Base-by-base conservation (phyloP, 2,888 invertebrate species). In the Caenorhabditis sp. region DNA sequence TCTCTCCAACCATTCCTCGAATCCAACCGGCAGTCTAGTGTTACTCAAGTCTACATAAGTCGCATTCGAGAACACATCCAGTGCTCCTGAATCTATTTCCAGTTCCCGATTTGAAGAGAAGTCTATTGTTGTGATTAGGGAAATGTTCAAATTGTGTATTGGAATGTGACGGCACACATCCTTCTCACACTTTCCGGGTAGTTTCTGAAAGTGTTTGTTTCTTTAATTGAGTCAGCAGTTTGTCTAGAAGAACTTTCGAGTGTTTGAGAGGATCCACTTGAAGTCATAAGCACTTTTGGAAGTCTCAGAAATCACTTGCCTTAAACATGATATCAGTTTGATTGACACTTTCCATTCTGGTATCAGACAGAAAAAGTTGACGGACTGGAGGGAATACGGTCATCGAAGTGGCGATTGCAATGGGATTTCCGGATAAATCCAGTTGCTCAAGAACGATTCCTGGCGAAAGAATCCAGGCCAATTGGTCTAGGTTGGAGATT, bases 341-440 rank as follows among this genome's bases (percentile, higher is more conserved):
- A 75, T 90, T 89, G 12, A 90, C 26, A 49, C 69, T 80, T 56
- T 85, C 82, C 61, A 90, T 68, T 19, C 87, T 80, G 7, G 88
- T 85, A 19, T 86, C 76, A 4, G 89, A 74, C 70, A 90, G 35
- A 35, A 87, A 87, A 1, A 90, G 66, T 69, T 90, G 90, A 19
- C 85, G 79, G 8, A 85, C 76, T 3, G 85, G 81, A 10, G 90
- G 90, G 61, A 89, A 86, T 22, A 76, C 38, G 6, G 85, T 74
- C 74, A 80, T 61, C 24, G 76, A 72, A 14, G 84, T 86, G 5
- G 85, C 85, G 28, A 87, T 80, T 4, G 74, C 76, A 19, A 90
- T 76, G 3, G 89, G 90, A 76, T 90, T 90, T 10, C 87, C 85
- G 26, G 85, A 83, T 4, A 90, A 63, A 59, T 87, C 88, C 26